phyloP scores from a whole-genome alignment of 2,797 vertebrate genomes.

The Eleutherodactylus coqui region DNA sequence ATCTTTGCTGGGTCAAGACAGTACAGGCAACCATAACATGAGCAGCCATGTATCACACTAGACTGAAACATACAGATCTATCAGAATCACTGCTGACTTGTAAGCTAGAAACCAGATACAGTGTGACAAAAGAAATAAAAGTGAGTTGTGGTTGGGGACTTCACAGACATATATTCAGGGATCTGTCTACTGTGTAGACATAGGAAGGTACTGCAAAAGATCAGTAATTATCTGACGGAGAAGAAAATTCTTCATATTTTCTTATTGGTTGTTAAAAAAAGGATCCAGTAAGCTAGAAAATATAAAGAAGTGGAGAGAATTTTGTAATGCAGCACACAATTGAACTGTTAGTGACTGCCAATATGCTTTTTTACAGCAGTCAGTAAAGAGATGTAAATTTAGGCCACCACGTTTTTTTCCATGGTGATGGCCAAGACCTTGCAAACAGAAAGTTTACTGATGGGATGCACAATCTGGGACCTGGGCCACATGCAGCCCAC shows the following conservation, averaged over 20 bases:
- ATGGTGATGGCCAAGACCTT: too few species aligned
- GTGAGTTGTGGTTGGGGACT: constrained; percentile 15
- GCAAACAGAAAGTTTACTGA: background rate
- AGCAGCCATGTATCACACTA: constrained; percentile 74
- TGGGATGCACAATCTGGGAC: too few species aligned
- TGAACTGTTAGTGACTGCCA: too few species aligned
- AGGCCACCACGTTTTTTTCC: too few species aligned
- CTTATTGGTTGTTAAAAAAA: background rate
- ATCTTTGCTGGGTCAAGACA: constrained; percentile 72
- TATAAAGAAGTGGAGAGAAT: background rate
- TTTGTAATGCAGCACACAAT: background rate
- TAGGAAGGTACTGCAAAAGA: background rate
- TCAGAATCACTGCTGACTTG: background rate
- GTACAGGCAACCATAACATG: constrained; percentile 70
- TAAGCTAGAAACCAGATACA: constrained; percentile 28
- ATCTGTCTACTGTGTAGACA: background rate
- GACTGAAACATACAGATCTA: constrained; percentile 28
- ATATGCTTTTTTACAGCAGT: too few species aligned
- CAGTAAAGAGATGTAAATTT: too few species aligned
- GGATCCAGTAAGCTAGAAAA: background rate
- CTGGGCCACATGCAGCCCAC: too few species aligned
- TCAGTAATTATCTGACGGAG: background rate
- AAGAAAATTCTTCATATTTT: background rate
- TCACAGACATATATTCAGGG: background rate
- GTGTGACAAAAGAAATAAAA: constrained; percentile 20